These are phyloP conservation scores for Channallabes apus DNA, from an alignment of 2,797 vertebrate species.

Conservation along the genomic window DNA sequence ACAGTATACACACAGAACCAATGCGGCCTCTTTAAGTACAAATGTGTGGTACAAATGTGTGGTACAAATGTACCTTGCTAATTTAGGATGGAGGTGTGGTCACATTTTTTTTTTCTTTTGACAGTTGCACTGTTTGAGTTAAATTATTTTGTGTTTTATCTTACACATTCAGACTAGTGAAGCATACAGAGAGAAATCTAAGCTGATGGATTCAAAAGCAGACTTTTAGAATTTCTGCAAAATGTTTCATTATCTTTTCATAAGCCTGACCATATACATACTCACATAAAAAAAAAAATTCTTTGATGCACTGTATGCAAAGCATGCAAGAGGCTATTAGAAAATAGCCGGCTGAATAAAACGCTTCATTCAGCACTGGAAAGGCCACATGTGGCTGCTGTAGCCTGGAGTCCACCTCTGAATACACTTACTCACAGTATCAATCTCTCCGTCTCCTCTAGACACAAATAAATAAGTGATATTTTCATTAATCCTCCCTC, in stretches of 20 bases:
- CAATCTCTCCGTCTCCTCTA: constrained; percentile 53
- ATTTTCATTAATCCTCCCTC: constrained; percentile 67
- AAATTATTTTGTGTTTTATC: neutral
- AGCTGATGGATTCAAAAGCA: neutral
- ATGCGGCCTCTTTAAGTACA: neutral
- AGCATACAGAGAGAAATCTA: neutral
- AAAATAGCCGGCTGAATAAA: constrained; percentile 21
- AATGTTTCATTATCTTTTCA: constrained; percentile 34
- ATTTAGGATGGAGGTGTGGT: neutral
- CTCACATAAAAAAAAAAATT: constrained; percentile 13
- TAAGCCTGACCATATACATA: constrained; percentile 23
- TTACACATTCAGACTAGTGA: neutral
- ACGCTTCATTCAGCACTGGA: constrained; percentile 37
- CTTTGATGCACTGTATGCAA: constrained; percentile 47
- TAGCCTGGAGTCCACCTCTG: constrained; percentile 49
- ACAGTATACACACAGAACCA: neutral
- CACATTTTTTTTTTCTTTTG: neutral
- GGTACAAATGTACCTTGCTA: neutral
- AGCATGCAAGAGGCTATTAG: constrained; percentile 33
- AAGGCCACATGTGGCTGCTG: constrained; percentile 46
- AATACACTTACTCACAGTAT: constrained; percentile 47
- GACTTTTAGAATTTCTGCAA: neutral
- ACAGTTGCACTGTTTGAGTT: neutral
- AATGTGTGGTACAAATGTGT: too few relatives aligned
- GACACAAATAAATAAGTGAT: constrained; percentile 81